These are phyloP conservation scores for Psammodynastes pulverulentus DNA, from an alignment of 2,113 vertebrate species.

Conservation along the genomic window DNA sequence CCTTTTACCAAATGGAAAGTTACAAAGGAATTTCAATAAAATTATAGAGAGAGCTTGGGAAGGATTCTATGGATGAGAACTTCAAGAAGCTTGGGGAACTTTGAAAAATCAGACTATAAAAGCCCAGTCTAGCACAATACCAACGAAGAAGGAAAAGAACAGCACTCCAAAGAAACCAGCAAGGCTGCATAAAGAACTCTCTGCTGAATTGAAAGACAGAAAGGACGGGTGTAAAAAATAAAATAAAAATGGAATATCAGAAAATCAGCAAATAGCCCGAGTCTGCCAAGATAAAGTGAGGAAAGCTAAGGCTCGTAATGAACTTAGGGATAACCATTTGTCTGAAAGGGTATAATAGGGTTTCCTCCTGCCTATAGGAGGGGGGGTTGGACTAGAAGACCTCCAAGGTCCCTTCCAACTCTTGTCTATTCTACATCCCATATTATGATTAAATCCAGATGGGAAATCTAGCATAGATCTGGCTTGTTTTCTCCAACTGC, in stretches of 20 bases:
- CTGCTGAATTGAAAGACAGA: no score
- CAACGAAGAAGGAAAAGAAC: not conserved
- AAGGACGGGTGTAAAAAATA: no score
- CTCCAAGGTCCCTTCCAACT: not conserved
- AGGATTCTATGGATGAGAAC: no score
- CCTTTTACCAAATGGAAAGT: no score
- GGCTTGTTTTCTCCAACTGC: not conserved
- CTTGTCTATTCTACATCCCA: no score
- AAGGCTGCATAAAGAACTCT: no score
- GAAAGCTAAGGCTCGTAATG: not conserved
- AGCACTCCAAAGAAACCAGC: not conserved
- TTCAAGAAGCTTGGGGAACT: no score
- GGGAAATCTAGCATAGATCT: not conserved
- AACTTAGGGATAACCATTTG: not conserved
- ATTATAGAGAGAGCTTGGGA: no score
- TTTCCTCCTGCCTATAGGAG: not conserved
- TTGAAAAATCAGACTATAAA: not conserved
- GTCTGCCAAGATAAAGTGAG: not conserved
- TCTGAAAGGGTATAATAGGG: not conserved
- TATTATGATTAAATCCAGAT: no score
- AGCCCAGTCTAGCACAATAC: not conserved
- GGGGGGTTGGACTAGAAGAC: not conserved
- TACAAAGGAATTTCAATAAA: no score
- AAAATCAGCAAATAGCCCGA: not conserved
- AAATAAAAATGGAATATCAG: no score